phyloP scores from a whole-genome alignment of 1,140 invertebrate genomes.

The Paraescarpia echinospica region DNA sequence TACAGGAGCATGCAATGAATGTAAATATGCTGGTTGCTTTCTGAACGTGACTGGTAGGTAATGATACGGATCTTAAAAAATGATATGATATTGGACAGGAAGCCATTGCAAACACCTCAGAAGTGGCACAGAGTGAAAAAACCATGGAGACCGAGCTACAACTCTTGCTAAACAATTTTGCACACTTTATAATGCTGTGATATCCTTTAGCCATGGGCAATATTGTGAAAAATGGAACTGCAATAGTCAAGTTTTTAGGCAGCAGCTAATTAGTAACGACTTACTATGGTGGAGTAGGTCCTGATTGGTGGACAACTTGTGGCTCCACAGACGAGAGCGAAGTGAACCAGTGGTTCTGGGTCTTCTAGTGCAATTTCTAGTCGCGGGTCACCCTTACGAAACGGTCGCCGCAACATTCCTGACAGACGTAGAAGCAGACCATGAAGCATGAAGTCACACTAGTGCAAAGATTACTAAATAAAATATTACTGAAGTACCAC shows the following conservation, averaged over 20 bases:
- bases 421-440: slow-evolving; percentile 8
- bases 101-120: too few species aligned
- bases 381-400: slow-evolving; percentile 55
- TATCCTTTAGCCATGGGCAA: too few species aligned
- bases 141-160: too few species aligned
- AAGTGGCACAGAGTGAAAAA: too few species aligned
- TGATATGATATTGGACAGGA: too few species aligned
- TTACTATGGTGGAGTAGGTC: slow-evolving; percentile 56
- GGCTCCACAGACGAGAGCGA: slow-evolving; percentile 59
- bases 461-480: neutral
- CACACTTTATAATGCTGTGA: too few species aligned
- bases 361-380: slow-evolving; percentile 50
- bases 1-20: too few species aligned
- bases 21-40: too few species aligned
- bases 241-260: too few species aligned
- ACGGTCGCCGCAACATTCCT: slow-evolving; percentile 59
- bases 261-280: neutral
- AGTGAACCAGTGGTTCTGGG: slow-evolving; percentile 59
- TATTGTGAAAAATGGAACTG: too few species aligned
- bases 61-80: neutral
- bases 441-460: slow-evolving; percentile 11
- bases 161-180: too few species aligned
- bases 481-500: neutral
- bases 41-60: too few species aligned
- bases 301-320: slow-evolving; percentile 58